Base-by-base conservation (phyloP, 2,113 vertebrate genomes). In the Dendrocopos noguchii region DNA sequence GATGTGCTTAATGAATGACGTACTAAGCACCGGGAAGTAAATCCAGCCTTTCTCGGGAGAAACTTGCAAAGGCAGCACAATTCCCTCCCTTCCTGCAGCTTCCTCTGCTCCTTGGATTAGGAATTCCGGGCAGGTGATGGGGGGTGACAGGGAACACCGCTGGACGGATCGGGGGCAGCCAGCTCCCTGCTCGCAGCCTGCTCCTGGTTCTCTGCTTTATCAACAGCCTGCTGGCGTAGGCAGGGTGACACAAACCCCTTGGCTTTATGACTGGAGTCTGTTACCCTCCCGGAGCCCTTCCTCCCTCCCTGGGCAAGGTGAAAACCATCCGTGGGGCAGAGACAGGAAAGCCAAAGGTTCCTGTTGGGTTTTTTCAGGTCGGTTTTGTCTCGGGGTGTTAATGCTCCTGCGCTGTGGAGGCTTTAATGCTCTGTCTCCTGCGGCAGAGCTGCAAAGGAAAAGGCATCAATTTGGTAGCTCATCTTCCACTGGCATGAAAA, bases 51-150 rank as follows among this genome's bases (percentile, higher is more conserved):
- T 65, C 2, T 15, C 15, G 8, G 0, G 42, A 47, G 83, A 55
- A 74, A 73, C 88, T 90, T 61, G 93, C 71, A 3, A 34, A 68
- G 85, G 59, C 72, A 74, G 77, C 83, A 10, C 24, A 33, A 50
- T 80, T 86, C 28, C 24, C 3, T 87, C 50, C 15, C 12, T 90
- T 33, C 19, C 16, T 42, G 83, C 67, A 3, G 78, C 7, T 17
- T 47, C 81, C 90, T 46, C 85, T 68, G 85, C 24, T 46, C 46
- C 76, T 33, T 0, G 7, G 21, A 78, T 89, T 90, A 86, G 74
- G 59, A 25, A 95, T 94, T 94, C 84, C 17, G 2, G 53, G 83
- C 88, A 86, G 92, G 84, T 90, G 56, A 29, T 44, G 20, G 20
- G 8, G 29, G 39, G 25, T 47, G 72, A 3, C 24, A 9, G 1